Conservation (phyloP, 2,113 vertebrate species). For the Cheilinus undulatus region DNA sequence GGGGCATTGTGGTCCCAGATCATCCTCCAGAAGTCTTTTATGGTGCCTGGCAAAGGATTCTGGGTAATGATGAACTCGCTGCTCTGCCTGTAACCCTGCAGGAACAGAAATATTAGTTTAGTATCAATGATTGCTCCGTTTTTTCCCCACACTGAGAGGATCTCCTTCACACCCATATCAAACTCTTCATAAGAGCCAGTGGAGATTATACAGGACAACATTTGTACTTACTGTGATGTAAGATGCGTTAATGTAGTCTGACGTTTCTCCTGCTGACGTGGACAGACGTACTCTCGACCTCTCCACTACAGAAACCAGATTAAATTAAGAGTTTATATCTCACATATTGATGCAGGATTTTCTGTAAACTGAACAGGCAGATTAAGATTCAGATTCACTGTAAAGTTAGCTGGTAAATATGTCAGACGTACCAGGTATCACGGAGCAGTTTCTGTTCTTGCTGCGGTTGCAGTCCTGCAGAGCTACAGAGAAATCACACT, state of each 20-base stretch:
- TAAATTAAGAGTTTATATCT: too few relatives aligned
- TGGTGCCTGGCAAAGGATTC: conserved; percentile 91
- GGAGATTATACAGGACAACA: rapidly evolving
- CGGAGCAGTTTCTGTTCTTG: conserved; percentile 89
- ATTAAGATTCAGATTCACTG: not conserved
- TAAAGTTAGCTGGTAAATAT: not conserved
- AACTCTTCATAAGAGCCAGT: too few relatives aligned
- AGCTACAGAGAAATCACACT: conserved; percentile 87
- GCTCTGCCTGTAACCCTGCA: conserved; percentile 92
- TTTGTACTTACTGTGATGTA: conserved; percentile 87
- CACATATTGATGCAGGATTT: too few relatives aligned
- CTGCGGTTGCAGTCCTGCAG: conserved; percentile 89
- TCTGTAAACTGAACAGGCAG: too few relatives aligned
- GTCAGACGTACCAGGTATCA: conserved; percentile 89
- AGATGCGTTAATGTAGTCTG: conserved; percentile 95
- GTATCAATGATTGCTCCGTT: not conserved
- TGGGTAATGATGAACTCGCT: conserved; percentile 96
- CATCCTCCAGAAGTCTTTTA: conserved; percentile 98
- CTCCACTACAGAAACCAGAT: conserved; percentile 83
- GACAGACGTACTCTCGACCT: conserved; percentile 90
- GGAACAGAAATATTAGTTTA: conserved; percentile 13
- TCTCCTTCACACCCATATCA: too few relatives aligned
- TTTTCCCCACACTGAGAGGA: too few relatives aligned
- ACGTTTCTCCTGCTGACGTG: conserved; percentile 84
- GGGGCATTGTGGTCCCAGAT: conserved; percentile 96